Conservation (phyloP, 2,113 vertebrate genomes). For the Oryzias javanicus region DNA sequence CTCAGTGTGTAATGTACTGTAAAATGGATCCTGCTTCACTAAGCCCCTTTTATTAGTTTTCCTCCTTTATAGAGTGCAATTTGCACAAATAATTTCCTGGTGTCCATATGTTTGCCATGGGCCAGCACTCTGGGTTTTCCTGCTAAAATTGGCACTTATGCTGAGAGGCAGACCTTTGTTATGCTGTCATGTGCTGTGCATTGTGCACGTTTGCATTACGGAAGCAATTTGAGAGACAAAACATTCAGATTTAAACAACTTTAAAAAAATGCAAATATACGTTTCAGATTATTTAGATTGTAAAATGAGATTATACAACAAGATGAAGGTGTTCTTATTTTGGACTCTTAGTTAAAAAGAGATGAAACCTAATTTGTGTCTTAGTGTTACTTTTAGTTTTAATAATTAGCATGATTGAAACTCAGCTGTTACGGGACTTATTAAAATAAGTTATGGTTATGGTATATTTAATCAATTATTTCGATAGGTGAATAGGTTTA, state of each 20-base stretch:
- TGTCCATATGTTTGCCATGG: slow-evolving; percentile 62
- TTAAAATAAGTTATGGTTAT: too few species aligned
- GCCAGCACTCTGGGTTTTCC: slow-evolving; percentile 39
- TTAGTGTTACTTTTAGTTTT: too few species aligned
- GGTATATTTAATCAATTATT: too few species aligned
- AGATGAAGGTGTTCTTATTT: too few species aligned
- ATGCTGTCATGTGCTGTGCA: neutral
- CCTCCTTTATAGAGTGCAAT: slow-evolving; percentile 62
- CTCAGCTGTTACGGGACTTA: too few species aligned
- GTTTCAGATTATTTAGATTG: too few species aligned
- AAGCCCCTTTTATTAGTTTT: slow-evolving; percentile 68
- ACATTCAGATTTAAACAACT: slow-evolving; percentile 6
- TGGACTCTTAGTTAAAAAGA: too few species aligned
- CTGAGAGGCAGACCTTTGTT: slow-evolving; percentile 14
- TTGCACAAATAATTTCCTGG: slow-evolving; percentile 68
- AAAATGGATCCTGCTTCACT: slow-evolving; percentile 71
- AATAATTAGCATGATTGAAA: too few species aligned
- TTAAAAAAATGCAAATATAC: too few species aligned
- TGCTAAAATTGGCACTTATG: slow-evolving; percentile 40
- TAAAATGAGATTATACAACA: too few species aligned
- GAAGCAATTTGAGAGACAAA: neutral
- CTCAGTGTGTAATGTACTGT: slow-evolving; percentile 71
- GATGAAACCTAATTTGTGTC: too few species aligned
- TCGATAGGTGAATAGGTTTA: too few species aligned
- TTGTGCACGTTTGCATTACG: slow-evolving; percentile 7